Evolutionary conservation across 1,140 invertebrate species (phyloP), one percentile per base, ranked within the genome.

Genomic region (Ridgeia piscesae): DNA sequence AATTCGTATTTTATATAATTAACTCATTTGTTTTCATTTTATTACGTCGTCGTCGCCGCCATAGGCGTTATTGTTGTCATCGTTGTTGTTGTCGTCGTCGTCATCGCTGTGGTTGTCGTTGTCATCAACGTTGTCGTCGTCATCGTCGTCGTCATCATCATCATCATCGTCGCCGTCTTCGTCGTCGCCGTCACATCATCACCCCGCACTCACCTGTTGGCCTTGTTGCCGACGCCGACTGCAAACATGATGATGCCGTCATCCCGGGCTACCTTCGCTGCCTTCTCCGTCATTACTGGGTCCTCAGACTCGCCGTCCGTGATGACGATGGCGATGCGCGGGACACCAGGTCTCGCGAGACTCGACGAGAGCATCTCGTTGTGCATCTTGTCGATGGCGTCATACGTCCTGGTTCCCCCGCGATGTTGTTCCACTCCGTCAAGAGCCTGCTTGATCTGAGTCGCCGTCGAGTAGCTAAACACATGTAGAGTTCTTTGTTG

Each of bases 381-480:
- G 21, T 93, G 93, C 89, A 93, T 93, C 1, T 91, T 27, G 33
- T 93, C 88, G 33, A 94, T 92, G 27, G 92, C 94, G 33, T 42
- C 17, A 21, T 77, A 35, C 2, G 93, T 94, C 21, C 89, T 42
- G 21, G 94, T 94, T 0, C 14, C 34, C 1, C 91, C 91, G 17
- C 91, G 34, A 21, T 34, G 91, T 34, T 91, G 91, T 11, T 11
- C 8, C 6, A 91, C n/a, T 34, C 34, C 34, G 1, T 35, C 91
- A 35, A 91, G 33, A 21, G 91, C 91, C 6, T 42, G n/a, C 33
- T 92, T 31, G 17, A 42, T 77, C 17, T 77, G 58, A 0, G 4
- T 14, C 2, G 58, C 6, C 6, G 58, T 77, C 58, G 58, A 77
- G 27, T 77, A 77, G 0, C 77, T 89, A 31, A 33, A 92, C 33